These are phyloP conservation scores for Acronicta leporina DNA, from an alignment of 2,888 invertebrate species.

Conservation along the genomic window DNA sequence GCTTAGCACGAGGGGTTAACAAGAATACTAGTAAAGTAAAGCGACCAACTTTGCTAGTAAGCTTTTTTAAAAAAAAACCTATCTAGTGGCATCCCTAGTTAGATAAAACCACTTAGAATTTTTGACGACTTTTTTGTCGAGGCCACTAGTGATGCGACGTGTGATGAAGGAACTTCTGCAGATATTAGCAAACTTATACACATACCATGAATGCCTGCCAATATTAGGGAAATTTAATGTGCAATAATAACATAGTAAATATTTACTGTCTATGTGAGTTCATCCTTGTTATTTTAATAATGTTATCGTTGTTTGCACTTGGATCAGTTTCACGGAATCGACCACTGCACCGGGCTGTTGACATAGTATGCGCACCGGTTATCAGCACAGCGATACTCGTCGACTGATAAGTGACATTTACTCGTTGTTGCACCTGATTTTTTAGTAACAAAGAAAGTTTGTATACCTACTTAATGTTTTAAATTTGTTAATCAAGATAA, in stretches of 20 bases:
- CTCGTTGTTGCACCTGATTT: constrained; percentile 48
- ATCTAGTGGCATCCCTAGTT: too few species aligned
- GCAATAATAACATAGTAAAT: constrained; percentile 21
- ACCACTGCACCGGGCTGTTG: constrained; percentile 56
- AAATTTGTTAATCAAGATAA: constrained; percentile 3
- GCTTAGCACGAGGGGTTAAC: too few species aligned
- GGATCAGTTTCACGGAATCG: constrained; percentile 62
- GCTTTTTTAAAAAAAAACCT: too few species aligned
- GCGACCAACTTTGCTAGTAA: too few species aligned
- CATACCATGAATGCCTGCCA: not conserved
- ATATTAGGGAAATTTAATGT: constrained; percentile 26
- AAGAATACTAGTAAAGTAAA: too few species aligned
- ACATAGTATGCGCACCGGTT: constrained; percentile 51
- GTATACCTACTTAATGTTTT: constrained; percentile 7
- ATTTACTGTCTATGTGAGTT: constrained; percentile 19
- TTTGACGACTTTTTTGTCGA: too few species aligned
- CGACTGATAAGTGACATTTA: constrained; percentile 51
- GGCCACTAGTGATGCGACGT: too few species aligned
- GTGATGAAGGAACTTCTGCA: too few species aligned
- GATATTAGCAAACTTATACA: too few species aligned
- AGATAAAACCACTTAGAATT: too few species aligned
- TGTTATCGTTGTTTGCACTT: constrained; percentile 55
- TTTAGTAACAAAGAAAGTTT: constrained; percentile 46
- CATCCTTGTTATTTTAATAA: constrained; percentile 43
- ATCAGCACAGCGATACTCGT: constrained; percentile 43